phyloP scores from a whole-genome alignment of 2,113 vertebrate species.

The Siniperca chuatsi region DNA sequence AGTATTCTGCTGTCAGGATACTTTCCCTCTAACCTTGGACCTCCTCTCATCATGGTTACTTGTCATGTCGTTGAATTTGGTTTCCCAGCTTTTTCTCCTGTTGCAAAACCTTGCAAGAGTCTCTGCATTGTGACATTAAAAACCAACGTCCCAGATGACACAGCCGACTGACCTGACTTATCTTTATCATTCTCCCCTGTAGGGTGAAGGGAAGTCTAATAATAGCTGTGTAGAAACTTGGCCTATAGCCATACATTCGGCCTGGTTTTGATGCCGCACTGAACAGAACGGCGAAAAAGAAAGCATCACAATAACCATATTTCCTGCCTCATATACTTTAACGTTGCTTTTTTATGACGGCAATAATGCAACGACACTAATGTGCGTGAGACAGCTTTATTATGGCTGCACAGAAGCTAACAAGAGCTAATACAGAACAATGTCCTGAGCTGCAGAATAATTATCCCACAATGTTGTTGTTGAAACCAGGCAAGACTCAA shows the following conservation, averaged over 20 bases:
- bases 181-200: conserved; percentile 57
- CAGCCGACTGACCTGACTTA: conserved; percentile 54
- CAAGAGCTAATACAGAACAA: conserved; percentile 14
- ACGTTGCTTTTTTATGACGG: not conserved
- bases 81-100: not conserved
- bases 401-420: conserved; percentile 17
- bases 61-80: not conserved
- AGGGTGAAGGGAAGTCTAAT: conserved; percentile 56
- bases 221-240: conserved; percentile 47
- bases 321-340: not conserved
- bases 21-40: conserved; percentile 14
- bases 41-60: not conserved
- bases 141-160: conserved; percentile 49
- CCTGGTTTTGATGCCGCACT: conserved; percentile 42
- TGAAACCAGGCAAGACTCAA: conserved; percentile 54
- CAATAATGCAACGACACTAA: not conserved
- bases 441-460: conserved; percentile 21
- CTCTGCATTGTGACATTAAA: conserved; percentile 41
- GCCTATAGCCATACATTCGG: conserved; percentile 45
- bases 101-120: not conserved
- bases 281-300: not conserved
- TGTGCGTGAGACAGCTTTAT: conserved; percentile 32
- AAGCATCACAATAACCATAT: not conserved
- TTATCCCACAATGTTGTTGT: conserved; percentile 31
- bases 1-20: not conserved